Percentiles rank a stretch among this genome's conserved stretches.
These are phyloP conservation scores for Acleris emargana DNA, from an alignment of 2,888 invertebrate species.

Conservation along the genomic window DNA sequence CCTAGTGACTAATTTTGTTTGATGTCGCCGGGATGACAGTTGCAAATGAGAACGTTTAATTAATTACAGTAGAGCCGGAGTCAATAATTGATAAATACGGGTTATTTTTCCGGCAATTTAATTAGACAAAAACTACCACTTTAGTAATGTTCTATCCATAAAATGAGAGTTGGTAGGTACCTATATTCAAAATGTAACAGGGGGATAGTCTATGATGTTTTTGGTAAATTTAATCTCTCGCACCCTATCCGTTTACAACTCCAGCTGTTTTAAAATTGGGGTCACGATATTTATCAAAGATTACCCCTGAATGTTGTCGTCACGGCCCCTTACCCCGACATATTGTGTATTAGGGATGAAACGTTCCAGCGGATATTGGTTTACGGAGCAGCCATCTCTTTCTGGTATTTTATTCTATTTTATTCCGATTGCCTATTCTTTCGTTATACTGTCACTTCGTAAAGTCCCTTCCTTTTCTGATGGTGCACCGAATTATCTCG, in stretches of 20 bases:
- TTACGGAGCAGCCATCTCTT: slow-evolving; percentile 11
- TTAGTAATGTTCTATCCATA: background rate
- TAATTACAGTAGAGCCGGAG: slow-evolving; percentile 7
- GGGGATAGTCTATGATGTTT: slow-evolving; percentile 10
- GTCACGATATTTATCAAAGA: slow-evolving; percentile 33
- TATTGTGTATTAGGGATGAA: slow-evolving; percentile 35
- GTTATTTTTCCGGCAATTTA: slow-evolving; percentile 10
- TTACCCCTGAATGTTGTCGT: slow-evolving; percentile 34
- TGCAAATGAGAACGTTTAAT: slow-evolving; percentile 16
- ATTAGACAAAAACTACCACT: background rate
- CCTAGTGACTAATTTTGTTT: slow-evolving; percentile 15
- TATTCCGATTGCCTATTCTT: slow-evolving; percentile 26
- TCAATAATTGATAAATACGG: slow-evolving; percentile 4
- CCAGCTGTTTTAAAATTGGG: slow-evolving; percentile 35
- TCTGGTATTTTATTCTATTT: slow-evolving; percentile 27
- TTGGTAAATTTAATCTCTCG: slow-evolving; percentile 18
- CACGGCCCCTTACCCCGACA: slow-evolving; percentile 22
- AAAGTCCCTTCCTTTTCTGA: slow-evolving; percentile 19
- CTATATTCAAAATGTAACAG: background rate
- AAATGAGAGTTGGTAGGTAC: no score
- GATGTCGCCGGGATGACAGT: slow-evolving; percentile 20
- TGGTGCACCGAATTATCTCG: slow-evolving; percentile 14
- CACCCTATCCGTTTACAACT: slow-evolving; percentile 23
- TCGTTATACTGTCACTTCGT: slow-evolving; percentile 21
- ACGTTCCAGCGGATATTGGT: slow-evolving; percentile 31